Base-by-base conservation (phyloP, 2,797 vertebrate species). In the Enoplosus armatus region DNA sequence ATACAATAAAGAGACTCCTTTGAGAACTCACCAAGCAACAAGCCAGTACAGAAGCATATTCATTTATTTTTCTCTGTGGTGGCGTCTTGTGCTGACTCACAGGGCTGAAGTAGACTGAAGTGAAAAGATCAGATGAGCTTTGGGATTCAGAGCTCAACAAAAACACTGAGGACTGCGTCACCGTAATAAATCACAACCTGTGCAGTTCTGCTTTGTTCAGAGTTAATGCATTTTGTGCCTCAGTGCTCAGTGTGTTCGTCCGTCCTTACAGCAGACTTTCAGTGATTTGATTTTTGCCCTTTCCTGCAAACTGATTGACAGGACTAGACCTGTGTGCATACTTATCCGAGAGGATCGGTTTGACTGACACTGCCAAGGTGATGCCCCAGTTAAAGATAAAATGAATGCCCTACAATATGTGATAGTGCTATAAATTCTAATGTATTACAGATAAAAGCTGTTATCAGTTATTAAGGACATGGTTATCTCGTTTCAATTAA, bases 51-150 rank as follows among this genome's bases (percentile, higher is more conserved):
- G n/a, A n/a, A n/a, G 5, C n/a, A 6, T 10, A 27, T 27, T 60
- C 1, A 15, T 59, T 33, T 33, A n/a, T 31, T 67, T 47, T 26
- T 33, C 45, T 55, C 22, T 64, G 37, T 58, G 26, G 18, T 22
- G 35, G 61, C 62, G 50, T 48, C 54, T 43, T 79, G 59, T 63
- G 78, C 76, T 74, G 66, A 84, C 68, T n/a, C 47, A 48, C 47
- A n/a, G 20, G 22, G 22, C 35, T 71, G 37, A 77, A 63, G 26
- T 63, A 0, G 6, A 33, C 72, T 48, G 10, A 75, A 75, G 26
- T 31, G 53, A 75, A 64, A 60, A 53, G 7, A 54, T 33, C 39
- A 50, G 54, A 86, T 59, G 56, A 82, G 84, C 67, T 83, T 16
- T 73, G 60, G 22, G 79, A 70, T 50, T 75, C 26, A 33, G 60